Evolutionary conservation across 2,888 invertebrate species (phyloP), one percentile per base, ranked within the genome.

Genomic region (Nebria salina): DNA sequence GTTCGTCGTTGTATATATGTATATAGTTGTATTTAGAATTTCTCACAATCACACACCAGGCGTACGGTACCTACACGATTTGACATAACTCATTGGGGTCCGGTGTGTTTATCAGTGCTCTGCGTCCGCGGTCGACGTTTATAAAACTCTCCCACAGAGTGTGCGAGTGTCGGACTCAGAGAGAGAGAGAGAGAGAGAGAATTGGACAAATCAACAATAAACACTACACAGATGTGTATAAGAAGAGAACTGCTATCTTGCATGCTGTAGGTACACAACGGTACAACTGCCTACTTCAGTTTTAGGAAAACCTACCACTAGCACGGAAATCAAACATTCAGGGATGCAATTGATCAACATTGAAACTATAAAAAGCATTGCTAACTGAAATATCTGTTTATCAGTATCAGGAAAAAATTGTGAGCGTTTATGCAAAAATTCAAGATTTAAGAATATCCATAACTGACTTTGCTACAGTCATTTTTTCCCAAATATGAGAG

Each of bases 11-110:
- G 13, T 8, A 54, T 8, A 7, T 8, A 54, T 54, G 34, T 34
- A 34, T 34, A 34, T 34, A 34, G 5, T 4, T 66, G 65, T 25
- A 8, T 41, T 25, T 26, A 26, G 8, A 11, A 26, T 70, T 76
- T 76, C 76, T 76, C 76, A 76, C 76, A 76, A 76, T 68, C 77
- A 77, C 77, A 77, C 77, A 15, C 15, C n/a, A 11, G 20, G 15
- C 34, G 42, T n/a, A 11, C 73, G n/a, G 73, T 20, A 68, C 20
- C 20, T 20, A 20, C 77, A 77, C 77, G 77, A 77, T 54, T 72
- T 77, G 77, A 70, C 72, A 77, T 77, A 77, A 77, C 72, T 77
- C 77, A 77, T 77, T 25, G 77, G 72, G 15, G 41, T 15, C 42
- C 42, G 34, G 41, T 41, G 73, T 15, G 73, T n/a, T 72, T 70